These are phyloP conservation scores for Perdita meconis DNA, from an alignment of 2,888 invertebrate genomes.

Conservation along the genomic window DNA sequence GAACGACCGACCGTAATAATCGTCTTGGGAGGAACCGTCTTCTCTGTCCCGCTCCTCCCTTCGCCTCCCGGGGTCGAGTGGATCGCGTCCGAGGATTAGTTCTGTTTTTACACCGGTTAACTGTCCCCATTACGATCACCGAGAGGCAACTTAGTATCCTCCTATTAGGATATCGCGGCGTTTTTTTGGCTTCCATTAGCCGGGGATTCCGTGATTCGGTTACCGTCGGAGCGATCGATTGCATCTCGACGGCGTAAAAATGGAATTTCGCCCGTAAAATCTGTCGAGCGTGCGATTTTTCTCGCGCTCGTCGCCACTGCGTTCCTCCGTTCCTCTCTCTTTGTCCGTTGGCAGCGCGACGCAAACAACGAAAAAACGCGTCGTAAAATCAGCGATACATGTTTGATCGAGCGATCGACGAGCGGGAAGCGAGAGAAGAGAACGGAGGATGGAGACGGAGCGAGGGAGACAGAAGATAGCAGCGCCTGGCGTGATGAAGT, in stretches of 20 bases:
- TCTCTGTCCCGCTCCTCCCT: not conserved
- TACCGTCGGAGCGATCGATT: constrained; percentile 10
- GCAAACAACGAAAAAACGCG: constrained; percentile 14
- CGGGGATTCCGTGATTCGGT: constrained; percentile 30
- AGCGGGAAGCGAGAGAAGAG: constrained; percentile 14
- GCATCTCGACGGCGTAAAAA: not conserved
- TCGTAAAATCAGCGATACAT: constrained; percentile 71
- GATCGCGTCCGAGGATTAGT: constrained; percentile 17
- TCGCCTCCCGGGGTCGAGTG: not conserved
- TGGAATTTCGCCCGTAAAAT: constrained; percentile 9
- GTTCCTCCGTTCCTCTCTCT: no score
- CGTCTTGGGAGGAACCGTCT: constrained; percentile 35
- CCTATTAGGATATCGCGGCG: not conserved
- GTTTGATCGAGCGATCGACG: constrained; percentile 72
- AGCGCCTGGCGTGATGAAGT: constrained; percentile 74
- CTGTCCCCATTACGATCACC: constrained; percentile 1
- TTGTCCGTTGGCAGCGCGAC: not conserved
- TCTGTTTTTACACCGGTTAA: constrained; percentile 39
- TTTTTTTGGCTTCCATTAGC: not conserved
- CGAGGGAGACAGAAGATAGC: no score
- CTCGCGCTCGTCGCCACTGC: not conserved
- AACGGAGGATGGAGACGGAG: constrained; percentile 22
- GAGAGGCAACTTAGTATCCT: not conserved
- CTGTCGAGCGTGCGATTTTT: constrained; percentile 5
- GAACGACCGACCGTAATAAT: constrained; percentile 56